These are phyloP conservation scores for Coboldia fuscipes DNA, from an alignment of 1,140 invertebrate genomes.

Conservation along the genomic window DNA sequence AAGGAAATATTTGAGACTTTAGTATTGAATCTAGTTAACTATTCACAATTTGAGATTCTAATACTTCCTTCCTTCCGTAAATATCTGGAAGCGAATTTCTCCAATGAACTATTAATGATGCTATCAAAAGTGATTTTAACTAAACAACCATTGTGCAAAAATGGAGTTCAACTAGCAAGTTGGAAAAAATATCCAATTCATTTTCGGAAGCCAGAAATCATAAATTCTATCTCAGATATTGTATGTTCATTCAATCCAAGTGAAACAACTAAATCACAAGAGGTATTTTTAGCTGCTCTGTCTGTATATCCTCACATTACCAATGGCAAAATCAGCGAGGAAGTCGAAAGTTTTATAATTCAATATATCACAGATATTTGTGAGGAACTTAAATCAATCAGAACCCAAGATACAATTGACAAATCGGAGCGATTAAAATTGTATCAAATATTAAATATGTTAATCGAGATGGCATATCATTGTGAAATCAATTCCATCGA, in stretches of 20 bases:
- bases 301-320: constrained; percentile 38
- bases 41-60: constrained; percentile 46
- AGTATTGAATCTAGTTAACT: constrained; percentile 36
- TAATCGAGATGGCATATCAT: no score
- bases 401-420: neutral
- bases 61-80: constrained; percentile 44
- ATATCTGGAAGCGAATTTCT: constrained; percentile 31
- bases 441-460: no score
- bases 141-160: constrained; percentile 37
- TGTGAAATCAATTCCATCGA: no score
- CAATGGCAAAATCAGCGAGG: neutral
- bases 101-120: constrained; percentile 30
- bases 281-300: constrained; percentile 27
- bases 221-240: no score
- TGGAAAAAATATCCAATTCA: constrained; percentile 44
- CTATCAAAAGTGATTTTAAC: constrained; percentile 40
- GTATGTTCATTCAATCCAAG: constrained; percentile 19
- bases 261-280: constrained; percentile 19
- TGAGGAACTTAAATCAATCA: neutral
- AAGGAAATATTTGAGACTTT: constrained; percentile 32
- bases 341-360: neutral
- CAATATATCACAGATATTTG: neutral
- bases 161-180: constrained; percentile 29
- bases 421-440: neutral
- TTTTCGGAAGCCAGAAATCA: no score